Percentiles rank a stretch among this genome's conserved stretches.
phyloP scores from a whole-genome alignment of 2,888 invertebrate species.

The Nemotelus pantherinus region DNA sequence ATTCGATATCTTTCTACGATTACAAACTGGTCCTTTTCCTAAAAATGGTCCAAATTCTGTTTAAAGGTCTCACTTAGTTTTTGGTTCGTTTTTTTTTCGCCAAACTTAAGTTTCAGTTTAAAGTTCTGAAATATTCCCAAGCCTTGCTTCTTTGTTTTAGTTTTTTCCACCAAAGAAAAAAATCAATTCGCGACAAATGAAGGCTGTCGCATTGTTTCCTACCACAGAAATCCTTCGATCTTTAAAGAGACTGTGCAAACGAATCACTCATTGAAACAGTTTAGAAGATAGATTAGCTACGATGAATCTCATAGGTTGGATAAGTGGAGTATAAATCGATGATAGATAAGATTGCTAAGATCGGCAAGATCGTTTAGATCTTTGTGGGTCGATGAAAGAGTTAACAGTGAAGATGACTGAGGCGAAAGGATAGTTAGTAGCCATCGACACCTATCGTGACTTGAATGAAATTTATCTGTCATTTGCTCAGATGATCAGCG shows the following conservation, averaged over 20 bases:
- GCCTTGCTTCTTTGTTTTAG: too few relatives aligned
- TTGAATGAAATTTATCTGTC: slow-evolving; percentile 39
- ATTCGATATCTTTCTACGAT: too few relatives aligned
- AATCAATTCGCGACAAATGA: slow-evolving; percentile 48
- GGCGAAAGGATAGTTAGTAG: not conserved
- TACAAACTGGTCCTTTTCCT: too few relatives aligned
- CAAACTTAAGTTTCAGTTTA: too few relatives aligned
- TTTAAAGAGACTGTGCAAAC: slow-evolving; percentile 1
- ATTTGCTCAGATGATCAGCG: slow-evolving; percentile 9
- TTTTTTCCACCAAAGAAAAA: not conserved
- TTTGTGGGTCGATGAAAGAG: slow-evolving; percentile 24
- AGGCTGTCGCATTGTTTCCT: slow-evolving; percentile 49
- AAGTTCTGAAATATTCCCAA: too few relatives aligned
- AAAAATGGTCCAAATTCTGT: too few relatives aligned
- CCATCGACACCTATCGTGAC: slow-evolving; percentile 44
- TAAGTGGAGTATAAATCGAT: not conserved
- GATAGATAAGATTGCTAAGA: too few relatives aligned
- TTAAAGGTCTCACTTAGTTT: too few relatives aligned
- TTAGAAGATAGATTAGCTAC: slow-evolving; percentile 18
- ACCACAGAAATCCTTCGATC: slow-evolving; percentile 43
- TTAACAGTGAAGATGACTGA: not conserved
- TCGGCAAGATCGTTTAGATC: not conserved
- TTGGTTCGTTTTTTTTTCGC: too few relatives aligned
- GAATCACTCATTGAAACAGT: slow-evolving; percentile 16
- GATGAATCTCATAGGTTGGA: not conserved